A percentile compares a stretch with the other conserved stretches of the same genome.
phyloP scores from a whole-genome alignment of 2,888 invertebrate genomes.

The Eudasyphora cyanicolor region DNA sequence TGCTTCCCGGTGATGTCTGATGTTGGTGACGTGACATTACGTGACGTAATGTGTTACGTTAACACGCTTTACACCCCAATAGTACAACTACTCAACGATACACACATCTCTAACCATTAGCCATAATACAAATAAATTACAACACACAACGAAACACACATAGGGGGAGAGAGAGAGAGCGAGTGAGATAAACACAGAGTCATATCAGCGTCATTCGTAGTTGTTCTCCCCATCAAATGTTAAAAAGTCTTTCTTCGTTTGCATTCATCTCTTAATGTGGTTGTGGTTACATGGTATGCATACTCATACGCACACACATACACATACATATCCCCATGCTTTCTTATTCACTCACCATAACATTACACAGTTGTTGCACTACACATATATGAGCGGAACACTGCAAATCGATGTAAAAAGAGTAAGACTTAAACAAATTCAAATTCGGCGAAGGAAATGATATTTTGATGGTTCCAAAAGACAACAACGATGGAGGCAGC shows the following conservation, averaged over 20 bases:
- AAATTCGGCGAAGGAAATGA: conserved; percentile 22
- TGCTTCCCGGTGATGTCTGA: conserved; percentile 67
- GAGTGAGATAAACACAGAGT: too few relatives aligned
- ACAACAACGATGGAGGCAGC: not conserved
- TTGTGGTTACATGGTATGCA: conserved; percentile 30
- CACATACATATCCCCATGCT: not conserved
- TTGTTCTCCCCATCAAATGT: conserved; percentile 9
- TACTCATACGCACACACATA: not conserved
- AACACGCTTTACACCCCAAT: conserved; percentile 48
- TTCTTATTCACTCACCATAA: not conserved
- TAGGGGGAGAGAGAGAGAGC: not conserved
- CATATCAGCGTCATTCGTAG: too few relatives aligned
- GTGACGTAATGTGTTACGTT: conserved; percentile 70
- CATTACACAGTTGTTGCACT: conserved; percentile 1
- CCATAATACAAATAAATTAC: conserved; percentile 21
- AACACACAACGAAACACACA: not conserved
- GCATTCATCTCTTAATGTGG: conserved; percentile 23
- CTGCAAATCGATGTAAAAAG: not conserved
- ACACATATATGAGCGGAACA: not conserved
- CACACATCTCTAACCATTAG: not conserved
- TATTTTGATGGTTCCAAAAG: conserved; percentile 57
- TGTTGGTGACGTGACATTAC: conserved; percentile 74
- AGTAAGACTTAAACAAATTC: not conserved
- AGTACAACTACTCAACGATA: conserved; percentile 1
- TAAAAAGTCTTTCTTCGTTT: conserved; percentile 5